phyloP scores from a whole-genome alignment of 2,888 invertebrate genomes.

The Cetonia aurata region DNA sequence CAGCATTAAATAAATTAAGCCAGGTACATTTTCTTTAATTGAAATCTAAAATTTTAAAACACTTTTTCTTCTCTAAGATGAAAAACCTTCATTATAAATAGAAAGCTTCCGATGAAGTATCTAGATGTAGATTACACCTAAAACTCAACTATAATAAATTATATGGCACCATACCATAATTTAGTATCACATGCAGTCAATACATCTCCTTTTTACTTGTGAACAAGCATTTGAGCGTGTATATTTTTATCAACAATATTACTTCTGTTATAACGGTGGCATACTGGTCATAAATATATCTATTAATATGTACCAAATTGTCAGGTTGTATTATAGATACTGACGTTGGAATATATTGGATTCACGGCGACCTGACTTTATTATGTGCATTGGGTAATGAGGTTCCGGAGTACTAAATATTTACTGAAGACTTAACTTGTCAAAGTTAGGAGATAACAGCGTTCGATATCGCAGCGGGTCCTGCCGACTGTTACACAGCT shows the following conservation, averaged over 20 bases:
- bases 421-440: conserved; percentile 54
- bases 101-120: too few species aligned
- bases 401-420: conserved; percentile 45
- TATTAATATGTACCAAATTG: conserved; percentile 38
- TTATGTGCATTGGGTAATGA: conserved; percentile 41
- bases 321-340: conserved; percentile 37
- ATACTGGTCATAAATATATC: conserved; percentile 32
- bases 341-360: conserved; percentile 39
- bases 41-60: too few species aligned
- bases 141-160: too few species aligned
- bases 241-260: conserved; percentile 25
- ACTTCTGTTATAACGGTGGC: conserved; percentile 29
- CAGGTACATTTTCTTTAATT: too few species aligned
- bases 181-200: too few species aligned
- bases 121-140: too few species aligned
- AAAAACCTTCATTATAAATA: too few species aligned
- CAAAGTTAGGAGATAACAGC: conserved; percentile 48
- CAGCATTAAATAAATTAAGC: too few species aligned
- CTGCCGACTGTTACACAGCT: conserved; percentile 27
- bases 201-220: conserved; percentile 2
- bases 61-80: too few species aligned
- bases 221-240: conserved; percentile 23
- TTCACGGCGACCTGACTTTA: conserved; percentile 33
- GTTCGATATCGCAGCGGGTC: conserved; percentile 35
- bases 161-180: too few species aligned